A percentile compares a stretch with the other conserved stretches of the same genome.
Conservation (phyloP, 2,113 vertebrate genomes). For the Clarias magur region DNA sequence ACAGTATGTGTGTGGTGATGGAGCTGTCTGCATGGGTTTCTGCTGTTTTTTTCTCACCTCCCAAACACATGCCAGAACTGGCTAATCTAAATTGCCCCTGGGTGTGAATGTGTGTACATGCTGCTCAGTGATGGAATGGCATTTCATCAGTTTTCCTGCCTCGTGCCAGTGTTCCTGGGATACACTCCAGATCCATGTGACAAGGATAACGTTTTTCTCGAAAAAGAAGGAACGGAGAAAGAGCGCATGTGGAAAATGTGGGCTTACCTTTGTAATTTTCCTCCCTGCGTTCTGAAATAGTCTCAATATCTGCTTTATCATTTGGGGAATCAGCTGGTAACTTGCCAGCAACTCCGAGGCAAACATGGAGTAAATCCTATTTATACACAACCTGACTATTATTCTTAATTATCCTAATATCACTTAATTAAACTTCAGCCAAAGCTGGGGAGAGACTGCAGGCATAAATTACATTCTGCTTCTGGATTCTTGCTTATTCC, state of each 20-base stretch:
- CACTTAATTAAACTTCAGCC: neutral
- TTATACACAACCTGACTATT: neutral
- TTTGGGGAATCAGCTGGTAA: neutral
- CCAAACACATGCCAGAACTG: neutral
- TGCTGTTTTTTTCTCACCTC: neutral
- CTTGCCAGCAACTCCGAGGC: neutral
- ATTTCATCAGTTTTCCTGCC: neutral
- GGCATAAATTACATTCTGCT: conserved; percentile 8
- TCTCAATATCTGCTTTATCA: neutral
- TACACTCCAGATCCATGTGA: neutral
- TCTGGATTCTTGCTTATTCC: conserved; percentile 57
- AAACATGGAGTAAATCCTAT: neutral
- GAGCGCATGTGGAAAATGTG: neutral
- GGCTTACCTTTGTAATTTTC: neutral
- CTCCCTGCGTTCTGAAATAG: neutral
- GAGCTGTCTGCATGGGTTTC: neutral
- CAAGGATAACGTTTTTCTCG: neutral
- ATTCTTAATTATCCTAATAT: conserved; percentile 49
- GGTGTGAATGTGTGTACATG: neutral
- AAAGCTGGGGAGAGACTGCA: neutral
- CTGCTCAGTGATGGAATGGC: neutral
- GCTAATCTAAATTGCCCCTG: neutral
- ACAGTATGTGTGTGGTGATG: neutral
- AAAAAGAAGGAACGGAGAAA: neutral
- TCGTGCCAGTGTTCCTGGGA: neutral